Evolutionary conservation across 2,888 invertebrate genomes (phyloP), one percentile per base, ranked within the genome.

Genomic region (Drosophila anomalipes): DNA sequence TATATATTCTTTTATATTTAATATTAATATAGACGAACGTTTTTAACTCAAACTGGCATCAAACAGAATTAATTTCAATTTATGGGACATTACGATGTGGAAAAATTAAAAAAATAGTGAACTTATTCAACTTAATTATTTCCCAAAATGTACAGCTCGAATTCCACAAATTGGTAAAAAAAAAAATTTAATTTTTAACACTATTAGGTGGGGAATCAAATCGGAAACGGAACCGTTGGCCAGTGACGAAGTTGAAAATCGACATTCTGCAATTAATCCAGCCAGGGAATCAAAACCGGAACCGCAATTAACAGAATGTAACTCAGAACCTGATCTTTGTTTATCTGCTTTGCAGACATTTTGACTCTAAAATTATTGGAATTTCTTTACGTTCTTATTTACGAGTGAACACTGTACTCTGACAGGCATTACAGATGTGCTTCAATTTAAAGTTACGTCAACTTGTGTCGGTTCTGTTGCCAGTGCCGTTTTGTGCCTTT

Each of bases 381-480:
- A 28, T 14, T 28, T 12, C 4, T 7, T 19, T 30, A 22, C 2
- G 53, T 44, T 44, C 4, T 22, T 1, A 32, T 22, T 22, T 32
- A 6, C 10, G 41, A 32, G 41, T 30, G 9, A 58, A n/a, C 30
- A 58, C 58, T 58, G 44, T 58, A 44, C 30, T 39, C 37, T 28
- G 7, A 5, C 58, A 30, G 56, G 33, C 47, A 77, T 67, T 62
- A 70, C 44, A 62, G 65, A 47, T 59, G 28, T 14, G 74, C 68
- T 70, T 79, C 68, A 83, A 87, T 84, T 82, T 83, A 83, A 85
- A 88, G 82, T 81, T 77, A 71, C 74, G 73, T 71, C 77, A 79
- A 76, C 66, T 77, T 74, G 62, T 52, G 37, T 28, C 56, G 19
- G 37, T 28, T 28, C 52, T 59, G 60, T 47, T 61, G 51, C 16